phyloP scores from a whole-genome alignment of 2,113 vertebrate species.

The Montifringilla adamsi region DNA sequence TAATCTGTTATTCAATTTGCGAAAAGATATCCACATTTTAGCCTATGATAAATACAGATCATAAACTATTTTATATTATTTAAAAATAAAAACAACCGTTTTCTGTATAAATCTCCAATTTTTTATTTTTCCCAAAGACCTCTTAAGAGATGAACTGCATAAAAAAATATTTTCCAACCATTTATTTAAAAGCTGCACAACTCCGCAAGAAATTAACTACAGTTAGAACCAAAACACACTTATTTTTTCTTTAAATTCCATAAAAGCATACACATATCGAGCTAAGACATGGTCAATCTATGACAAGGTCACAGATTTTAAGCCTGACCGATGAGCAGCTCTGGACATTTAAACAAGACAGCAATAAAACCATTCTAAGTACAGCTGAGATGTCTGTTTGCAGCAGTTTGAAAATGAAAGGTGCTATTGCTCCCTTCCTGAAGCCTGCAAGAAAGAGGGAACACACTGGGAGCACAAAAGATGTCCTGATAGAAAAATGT shows the following conservation, averaged over 20 bases:
- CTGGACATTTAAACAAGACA: neutral
- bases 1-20: neutral
- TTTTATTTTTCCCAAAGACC: neutral
- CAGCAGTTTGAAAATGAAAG: neutral
- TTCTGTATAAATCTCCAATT: neutral
- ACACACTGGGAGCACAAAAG: rapidly evolving
- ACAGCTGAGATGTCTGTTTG: neutral
- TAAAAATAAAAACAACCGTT: neutral
- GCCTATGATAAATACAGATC: neutral
- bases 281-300: neutral
- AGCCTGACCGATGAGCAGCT: neutral
- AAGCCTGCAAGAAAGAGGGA: neutral
- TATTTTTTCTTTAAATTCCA: neutral
- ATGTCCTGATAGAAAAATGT: neutral
- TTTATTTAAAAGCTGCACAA: neutral
- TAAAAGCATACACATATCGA: neutral
- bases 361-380: neutral
- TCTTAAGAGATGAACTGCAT: neutral
- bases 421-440: neutral
- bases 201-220: neutral
- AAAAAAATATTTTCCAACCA: neutral
- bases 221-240: neutral
- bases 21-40: neutral
- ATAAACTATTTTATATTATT: neutral
- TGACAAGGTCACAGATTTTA: neutral